Percentiles rank a stretch among this genome's conserved stretches.
Evolutionary conservation across 2,113 vertebrate genomes (phyloP).

Genomic region (Psittacara wagleri): DNA sequence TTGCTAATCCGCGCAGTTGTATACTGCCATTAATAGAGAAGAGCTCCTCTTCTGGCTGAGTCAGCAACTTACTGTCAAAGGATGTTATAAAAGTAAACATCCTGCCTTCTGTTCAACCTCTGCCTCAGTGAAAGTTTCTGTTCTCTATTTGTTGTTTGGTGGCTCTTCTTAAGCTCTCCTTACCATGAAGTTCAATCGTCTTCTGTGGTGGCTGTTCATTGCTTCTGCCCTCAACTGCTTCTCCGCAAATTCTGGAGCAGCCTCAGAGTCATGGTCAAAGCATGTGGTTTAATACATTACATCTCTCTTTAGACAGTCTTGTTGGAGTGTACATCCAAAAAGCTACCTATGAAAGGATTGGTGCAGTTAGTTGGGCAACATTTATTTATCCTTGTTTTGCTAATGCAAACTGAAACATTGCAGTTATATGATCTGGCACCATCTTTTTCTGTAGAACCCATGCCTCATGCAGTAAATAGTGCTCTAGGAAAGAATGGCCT

Average conservation of each 20-base stretch:
- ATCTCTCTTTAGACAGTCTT: rapidly evolving
- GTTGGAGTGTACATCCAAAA: neutral
- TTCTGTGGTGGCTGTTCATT: neutral
- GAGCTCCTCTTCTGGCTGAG: neutral
- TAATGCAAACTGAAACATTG: neutral
- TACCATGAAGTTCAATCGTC: neutral
- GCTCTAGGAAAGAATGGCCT: neutral
- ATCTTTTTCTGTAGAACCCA: neutral
- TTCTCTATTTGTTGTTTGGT: neutral
- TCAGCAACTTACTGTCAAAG: neutral
- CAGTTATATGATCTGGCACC: neutral
- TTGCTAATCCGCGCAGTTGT: neutral
- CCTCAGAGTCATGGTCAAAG: too few relatives aligned
- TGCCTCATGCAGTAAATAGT: neutral
- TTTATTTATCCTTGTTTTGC: neutral
- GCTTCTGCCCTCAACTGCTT: neutral
- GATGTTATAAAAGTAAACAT: neutral
- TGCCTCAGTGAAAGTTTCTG: neutral
- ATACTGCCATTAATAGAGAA: neutral
- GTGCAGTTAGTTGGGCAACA: neutral
- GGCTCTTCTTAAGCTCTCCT: neutral
- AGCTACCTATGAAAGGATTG: neutral
- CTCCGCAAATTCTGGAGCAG: neutral
- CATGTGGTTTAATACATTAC: too few relatives aligned
- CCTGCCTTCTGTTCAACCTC: neutral